Evolutionary conservation across 1,140 invertebrate species (phyloP).

Genomic region (Sycobia sp.): DNA sequence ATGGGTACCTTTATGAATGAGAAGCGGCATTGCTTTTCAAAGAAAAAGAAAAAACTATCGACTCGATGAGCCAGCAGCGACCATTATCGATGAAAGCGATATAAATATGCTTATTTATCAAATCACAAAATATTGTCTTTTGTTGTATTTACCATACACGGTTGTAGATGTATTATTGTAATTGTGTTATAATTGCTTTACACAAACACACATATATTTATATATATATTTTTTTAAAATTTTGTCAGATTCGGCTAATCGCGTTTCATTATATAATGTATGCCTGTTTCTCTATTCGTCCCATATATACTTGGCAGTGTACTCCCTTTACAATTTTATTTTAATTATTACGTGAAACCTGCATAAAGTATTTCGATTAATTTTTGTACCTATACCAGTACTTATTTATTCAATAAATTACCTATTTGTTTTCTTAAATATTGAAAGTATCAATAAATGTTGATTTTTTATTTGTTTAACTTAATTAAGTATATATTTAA

Average conservation of each 20-base stretch:
- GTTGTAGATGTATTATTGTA: slow-evolving; percentile 35
- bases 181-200: slow-evolving; percentile 19
- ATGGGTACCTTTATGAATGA: slow-evolving; percentile 37
- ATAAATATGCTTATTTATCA: slow-evolving; percentile 32
- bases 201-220: no score
- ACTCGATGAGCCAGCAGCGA: slow-evolving; percentile 61
- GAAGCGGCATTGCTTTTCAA: slow-evolving; percentile 33
- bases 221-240: slow-evolving; percentile 15
- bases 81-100: slow-evolving; percentile 62
- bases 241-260: slow-evolving; percentile 4
- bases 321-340: slow-evolving; percentile 27
- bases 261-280: slow-evolving; percentile 26
- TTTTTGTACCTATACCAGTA: no score
- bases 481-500: not conserved
- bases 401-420: no score
- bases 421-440: not conserved
- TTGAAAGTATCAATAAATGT: not conserved
- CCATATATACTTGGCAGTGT: slow-evolving; percentile 38
- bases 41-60: slow-evolving; percentile 14
- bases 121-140: slow-evolving; percentile 28
- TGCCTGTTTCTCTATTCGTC: slow-evolving; percentile 38
- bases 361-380: no score
- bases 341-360: slow-evolving; percentile 7
- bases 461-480: not conserved
- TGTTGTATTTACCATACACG: slow-evolving; percentile 25